Conservation (phyloP, 2,113 vertebrate genomes). For the Petaurus breviceps region DNA sequence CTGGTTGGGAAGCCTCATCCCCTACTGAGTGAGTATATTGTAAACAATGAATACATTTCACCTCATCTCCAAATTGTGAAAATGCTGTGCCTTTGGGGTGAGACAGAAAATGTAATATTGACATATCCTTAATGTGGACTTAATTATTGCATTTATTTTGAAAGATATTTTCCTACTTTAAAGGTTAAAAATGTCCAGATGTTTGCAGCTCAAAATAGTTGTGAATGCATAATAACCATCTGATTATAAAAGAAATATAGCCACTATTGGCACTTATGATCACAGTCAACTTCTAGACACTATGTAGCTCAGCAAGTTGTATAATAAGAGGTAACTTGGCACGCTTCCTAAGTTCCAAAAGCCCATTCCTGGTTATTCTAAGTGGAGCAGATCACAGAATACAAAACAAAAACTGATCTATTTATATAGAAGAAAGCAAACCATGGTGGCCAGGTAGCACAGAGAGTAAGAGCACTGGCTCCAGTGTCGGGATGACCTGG, state of each 20-base stretch:
- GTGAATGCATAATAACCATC: background rate
- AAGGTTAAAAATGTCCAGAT: background rate
- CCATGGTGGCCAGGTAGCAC: too few species aligned
- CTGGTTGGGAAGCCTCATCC: background rate
- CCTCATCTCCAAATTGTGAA: conserved; percentile 52
- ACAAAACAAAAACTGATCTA: background rate
- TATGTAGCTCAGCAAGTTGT: background rate
- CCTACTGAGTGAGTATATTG: background rate
- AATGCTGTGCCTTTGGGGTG: conserved; percentile 16
- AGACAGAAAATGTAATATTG: background rate
- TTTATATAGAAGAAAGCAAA: too few species aligned
- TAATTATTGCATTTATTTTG: conserved; percentile 51
- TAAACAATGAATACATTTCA: conserved; percentile 49
- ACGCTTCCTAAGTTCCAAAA: background rate
- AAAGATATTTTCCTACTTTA: background rate
- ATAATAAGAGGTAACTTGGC: background rate
- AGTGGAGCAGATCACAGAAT: background rate
- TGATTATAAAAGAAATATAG: conserved; percentile 51
- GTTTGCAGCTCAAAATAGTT: background rate
- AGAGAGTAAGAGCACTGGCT: too few species aligned
- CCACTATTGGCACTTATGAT: conserved; percentile 11
- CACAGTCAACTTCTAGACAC: background rate
- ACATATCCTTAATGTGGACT: conserved; percentile 49
- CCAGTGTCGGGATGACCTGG: too few species aligned
- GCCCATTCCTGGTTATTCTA: background rate